phyloP scores from a whole-genome alignment of 1,140 invertebrate species.

The Drosophila malerkotliana region DNA sequence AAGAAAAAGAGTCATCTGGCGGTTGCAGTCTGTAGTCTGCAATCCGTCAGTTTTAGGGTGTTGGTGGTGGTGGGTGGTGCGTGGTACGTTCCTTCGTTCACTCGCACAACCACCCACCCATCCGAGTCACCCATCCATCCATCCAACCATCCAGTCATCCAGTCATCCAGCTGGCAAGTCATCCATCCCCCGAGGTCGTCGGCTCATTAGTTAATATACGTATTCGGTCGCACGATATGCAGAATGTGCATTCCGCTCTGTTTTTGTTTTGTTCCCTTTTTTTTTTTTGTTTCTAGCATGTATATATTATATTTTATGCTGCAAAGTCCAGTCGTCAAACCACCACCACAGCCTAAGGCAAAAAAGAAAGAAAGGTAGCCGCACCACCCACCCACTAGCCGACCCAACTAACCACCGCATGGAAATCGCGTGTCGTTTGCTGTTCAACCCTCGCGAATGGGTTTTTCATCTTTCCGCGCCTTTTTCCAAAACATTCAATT shows the following conservation, averaged over 20 bases:
- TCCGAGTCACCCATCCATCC: not conserved
- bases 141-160: not conserved
- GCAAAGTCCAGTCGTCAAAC: conserved; percentile 3
- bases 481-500: not conserved
- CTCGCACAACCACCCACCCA: conserved; percentile 3
- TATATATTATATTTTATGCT: conserved; percentile 20
- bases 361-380: not conserved
- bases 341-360: conserved; percentile 7
- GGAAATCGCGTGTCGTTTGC: conserved; percentile 41
- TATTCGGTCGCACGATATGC: conserved; percentile 48
- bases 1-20: not conserved
- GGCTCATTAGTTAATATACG: conserved; percentile 73
- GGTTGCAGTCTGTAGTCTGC: conserved; percentile 8
- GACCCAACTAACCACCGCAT: conserved; percentile 34
- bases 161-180: conserved; percentile 8
- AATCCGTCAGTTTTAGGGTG: conserved; percentile 14
- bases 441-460: conserved; percentile 34
- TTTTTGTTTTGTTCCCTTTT: conserved; percentile 23
- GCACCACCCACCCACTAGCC: conserved; percentile 2
- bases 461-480: conserved; percentile 9
- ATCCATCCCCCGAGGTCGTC: conserved; percentile 56
- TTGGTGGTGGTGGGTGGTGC: conserved; percentile 17
- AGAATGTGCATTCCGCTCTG: conserved; percentile 45
- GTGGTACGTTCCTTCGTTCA: conserved; percentile 33
- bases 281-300: not conserved